These are phyloP conservation scores for Bembecia ichneumoniformis DNA, from an alignment of 2,888 invertebrate genomes.

Conservation along the genomic window DNA sequence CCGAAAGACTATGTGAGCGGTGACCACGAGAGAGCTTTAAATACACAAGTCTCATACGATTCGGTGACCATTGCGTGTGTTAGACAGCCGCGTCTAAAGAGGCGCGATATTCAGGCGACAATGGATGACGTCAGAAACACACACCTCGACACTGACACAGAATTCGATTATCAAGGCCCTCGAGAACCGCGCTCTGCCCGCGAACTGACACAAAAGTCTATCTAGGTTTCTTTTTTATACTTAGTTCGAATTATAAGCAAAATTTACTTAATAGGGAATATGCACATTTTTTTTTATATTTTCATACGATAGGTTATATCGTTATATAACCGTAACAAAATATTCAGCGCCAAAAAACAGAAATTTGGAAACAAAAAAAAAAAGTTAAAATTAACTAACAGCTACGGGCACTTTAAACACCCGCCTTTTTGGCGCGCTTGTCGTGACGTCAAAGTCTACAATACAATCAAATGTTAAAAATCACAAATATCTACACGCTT, in stretches of 20 bases:
- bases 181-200: not conserved
- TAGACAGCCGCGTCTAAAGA: conserved; percentile 28
- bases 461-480: no score
- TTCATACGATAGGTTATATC: no score
- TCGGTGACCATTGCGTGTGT: conserved; percentile 29
- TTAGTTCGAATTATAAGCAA: not conserved
- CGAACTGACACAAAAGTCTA: not conserved
- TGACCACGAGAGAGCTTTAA: conserved; percentile 13
- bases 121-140: not conserved
- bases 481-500: no score
- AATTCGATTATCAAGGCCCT: conserved; percentile 11
- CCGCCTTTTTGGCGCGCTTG: no score
- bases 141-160: conserved; percentile 6
- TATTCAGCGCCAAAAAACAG: no score
- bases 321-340: no score
- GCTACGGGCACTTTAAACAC: no score
- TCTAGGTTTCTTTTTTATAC: not conserved
- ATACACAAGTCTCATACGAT: conserved; percentile 18
- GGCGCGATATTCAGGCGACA: conserved; percentile 6
- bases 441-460: no score
- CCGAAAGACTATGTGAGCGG: conserved; percentile 19
- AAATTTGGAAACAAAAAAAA: no score
- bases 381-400: no score
- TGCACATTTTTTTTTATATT: not conserved
- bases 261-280: no score